phyloP scores from a whole-genome alignment of 1,140 invertebrate genomes.

The Antheraea pernyi region DNA sequence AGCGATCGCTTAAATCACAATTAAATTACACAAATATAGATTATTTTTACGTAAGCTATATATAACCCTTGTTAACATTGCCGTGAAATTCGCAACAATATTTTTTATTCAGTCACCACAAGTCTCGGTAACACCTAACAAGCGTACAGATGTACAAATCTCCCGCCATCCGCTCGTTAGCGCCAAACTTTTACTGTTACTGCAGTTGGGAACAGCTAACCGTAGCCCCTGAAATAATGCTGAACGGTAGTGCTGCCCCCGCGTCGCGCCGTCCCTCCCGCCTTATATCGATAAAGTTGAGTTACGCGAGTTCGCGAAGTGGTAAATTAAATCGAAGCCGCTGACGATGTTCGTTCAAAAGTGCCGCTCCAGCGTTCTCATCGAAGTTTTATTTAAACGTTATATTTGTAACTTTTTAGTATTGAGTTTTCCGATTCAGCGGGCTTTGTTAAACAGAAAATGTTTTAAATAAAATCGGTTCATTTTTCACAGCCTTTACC shows the following conservation, averaged over 20 bases:
- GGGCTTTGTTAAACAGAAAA: not conserved
- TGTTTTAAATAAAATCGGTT: not conserved
- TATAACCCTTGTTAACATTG: not conserved
- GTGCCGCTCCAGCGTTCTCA: conserved; percentile 3
- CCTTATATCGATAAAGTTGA: conserved; percentile 14
- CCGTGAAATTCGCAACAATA: not conserved
- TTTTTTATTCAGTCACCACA: not conserved
- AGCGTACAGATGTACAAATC: conserved; percentile 28
- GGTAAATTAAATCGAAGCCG: conserved; percentile 14
- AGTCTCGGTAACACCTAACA: conserved; percentile 25
- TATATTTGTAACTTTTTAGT: not conserved
- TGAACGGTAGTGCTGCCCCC: conserved; percentile 7
- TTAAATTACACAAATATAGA: too few relatives aligned
- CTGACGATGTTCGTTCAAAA: conserved; percentile 9
- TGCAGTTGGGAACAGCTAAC: conserved; percentile 33
- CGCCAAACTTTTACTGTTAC: conserved; percentile 38
- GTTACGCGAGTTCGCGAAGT: conserved; percentile 16
- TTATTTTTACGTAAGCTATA: not conserved
- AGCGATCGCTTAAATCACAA: too few relatives aligned
- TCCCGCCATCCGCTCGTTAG: conserved; percentile 27
- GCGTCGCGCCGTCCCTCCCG: not conserved
- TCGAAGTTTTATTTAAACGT: conserved; percentile 3
- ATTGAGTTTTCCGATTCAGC: not conserved
- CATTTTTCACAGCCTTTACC: too few relatives aligned
- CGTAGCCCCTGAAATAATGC: conserved; percentile 30